Base-by-base conservation (phyloP, 2,113 vertebrate species). In the Chloroceryle aenea region DNA sequence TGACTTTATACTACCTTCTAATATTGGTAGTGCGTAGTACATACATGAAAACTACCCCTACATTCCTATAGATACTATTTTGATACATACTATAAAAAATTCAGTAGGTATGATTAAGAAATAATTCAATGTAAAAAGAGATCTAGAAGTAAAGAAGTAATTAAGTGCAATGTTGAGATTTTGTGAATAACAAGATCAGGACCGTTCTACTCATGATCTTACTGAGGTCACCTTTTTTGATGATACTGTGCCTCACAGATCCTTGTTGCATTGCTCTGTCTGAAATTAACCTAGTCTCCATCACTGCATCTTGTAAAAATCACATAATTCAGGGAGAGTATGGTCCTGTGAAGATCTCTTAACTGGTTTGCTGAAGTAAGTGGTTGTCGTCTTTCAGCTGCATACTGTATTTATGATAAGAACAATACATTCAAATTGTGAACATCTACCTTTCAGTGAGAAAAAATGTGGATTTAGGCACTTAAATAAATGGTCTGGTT, bases 341-440 rank as follows among this genome's bases (percentile, higher is more conserved):
- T 45, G 48, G 34, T 56, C 13, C 53, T 55, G 30, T 10, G 25
- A 52, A 78, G 13, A 30, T 78, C 23, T 25, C 56, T 32, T 63
- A 8, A 8, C 5, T 18, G 5, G 7, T 77, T 40, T 64, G 52
- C 26, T 68, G 36, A 59, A 84, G 18, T 12, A 25, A 72, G 29
- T 10, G 67, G 10, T 42, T 81, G 17, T 62, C 9, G 20, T 73
- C 47, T 45, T 61, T 66, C 26, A 63, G 25, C 45, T 86, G 26
- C 3, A 4, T 34, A 2, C 32, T 76, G 26, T 61, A 59, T 11
- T 2, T 0, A 29, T 40, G 17, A 2, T 29, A 40, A 52, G 18
- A 78, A 14, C 26, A 72, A 2, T 42, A 21, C 6, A 14, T 43
- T 87, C 18, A 43, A 55, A 85, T 78, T 52, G 25, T 43, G 21